Base-by-base conservation (phyloP, 2,888 invertebrate genomes). In the Linnaemya vulpina region DNA sequence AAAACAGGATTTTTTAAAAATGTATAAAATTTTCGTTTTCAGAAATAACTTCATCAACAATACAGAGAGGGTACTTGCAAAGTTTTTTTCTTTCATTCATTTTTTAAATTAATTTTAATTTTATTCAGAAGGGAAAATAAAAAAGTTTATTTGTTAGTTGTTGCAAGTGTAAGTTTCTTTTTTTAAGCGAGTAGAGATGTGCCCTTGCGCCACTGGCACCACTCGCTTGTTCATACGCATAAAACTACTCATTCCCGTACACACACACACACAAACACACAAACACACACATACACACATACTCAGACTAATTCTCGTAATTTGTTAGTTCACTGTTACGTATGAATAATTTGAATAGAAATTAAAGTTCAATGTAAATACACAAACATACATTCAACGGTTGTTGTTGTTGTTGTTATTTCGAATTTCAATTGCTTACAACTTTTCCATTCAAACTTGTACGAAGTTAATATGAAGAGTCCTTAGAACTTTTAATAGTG, bases 301-400 rank as follows among this genome's bases (percentile, higher is more conserved):
- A 13, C 40, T 11, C 40, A 11, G 2, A 1, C 40, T 40, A 13
- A 40, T 40, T 3, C 40, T 49, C 10, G 25, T 20, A 30, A 22
- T 40, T 55, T 49, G 46, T 46, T 76, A 40, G 63, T 63, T 65
- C 71, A 71, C 53, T 49, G 71, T 58, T 73, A 67, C 71, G 71
- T 77, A 77, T 77, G 77, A 77, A 67, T 83, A 40, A 60, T 71
- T 77, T 76, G 40, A 82, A 83, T 78, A 78, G 73, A 74, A 83
- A 74, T 83, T 76, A 74, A 83, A 68, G 78, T 83, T 83, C 83
- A 79, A 79, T 79, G 78, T 75, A 75, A 83, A 83, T 55, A 78
- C 25, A 55, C 13, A 55, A 30, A 1, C 30, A 9, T 53, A 62
- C 67, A 73, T 65, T 49, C 49, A 38, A 38, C 13, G 43, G 15